Base-by-base conservation (phyloP, 2,113 vertebrate species). In the Alethe diademata region DNA sequence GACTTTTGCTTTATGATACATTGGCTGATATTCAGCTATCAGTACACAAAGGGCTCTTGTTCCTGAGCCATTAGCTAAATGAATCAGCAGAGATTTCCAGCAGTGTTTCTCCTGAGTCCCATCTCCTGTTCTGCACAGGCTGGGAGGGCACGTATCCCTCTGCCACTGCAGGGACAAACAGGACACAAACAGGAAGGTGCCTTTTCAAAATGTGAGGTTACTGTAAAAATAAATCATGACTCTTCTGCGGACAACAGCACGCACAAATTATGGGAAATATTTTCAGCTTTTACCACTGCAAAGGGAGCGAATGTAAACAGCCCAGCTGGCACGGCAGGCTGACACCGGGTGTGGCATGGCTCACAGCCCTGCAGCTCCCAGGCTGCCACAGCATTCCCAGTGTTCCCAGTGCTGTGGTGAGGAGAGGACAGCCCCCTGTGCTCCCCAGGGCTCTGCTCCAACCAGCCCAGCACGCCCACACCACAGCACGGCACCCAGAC, bases 1-100 rank as follows among this genome's bases (percentile, higher is more conserved):
- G 19, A 60, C 47, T 96, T 90, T 31, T 83, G 35, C 73, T 60
- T 67, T 71, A 24, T 92, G 73, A 85, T 47, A 40, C 12, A 6
- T 47, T 74, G 78, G 83, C 80, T 65, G 80, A 29, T 51, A 9
- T 38, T 90, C 48, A 76, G 72, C 56, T 28, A 38, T 67, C 81
- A 51, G 42, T n/a, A 36, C 43, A 94, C 92, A 95, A 89, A 90
- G 38, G 74, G 50, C 69, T 92, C 90, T 94, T 95, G 83, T 95
- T 89, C 72, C 82, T 38, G 43, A 80, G 62, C 64, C 74, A 86
- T 93, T 78, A 88, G 60, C 64, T 35, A 73, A 54, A 71, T 93
- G 90, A 94, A 78, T 95, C 93, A 95, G 87, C 91, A 65, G 51
- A 60, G 83, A 69, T 56, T 90, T 69, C 71, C 56, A 76, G 71